A percentile compares a stretch with the other conserved stretches of the same genome.
These are phyloP conservation scores for Muricea muricata DNA, from an alignment of 92 coral and sea anemone genomes.

Conservation along the genomic window DNA sequence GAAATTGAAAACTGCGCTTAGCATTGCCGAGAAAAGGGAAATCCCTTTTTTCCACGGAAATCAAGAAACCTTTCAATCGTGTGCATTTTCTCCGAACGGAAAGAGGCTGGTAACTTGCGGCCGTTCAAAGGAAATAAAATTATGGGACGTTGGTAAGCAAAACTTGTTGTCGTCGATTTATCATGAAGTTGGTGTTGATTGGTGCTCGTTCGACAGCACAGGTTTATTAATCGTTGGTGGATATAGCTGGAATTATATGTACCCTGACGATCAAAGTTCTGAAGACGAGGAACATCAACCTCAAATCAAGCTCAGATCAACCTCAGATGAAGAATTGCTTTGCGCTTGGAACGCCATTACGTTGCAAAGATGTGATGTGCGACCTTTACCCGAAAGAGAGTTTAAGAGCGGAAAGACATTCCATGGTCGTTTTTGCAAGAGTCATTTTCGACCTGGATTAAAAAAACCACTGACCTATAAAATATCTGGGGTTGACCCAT, in stretches of 20 bases:
- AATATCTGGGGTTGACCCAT: neutral
- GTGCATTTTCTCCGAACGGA: constrained; percentile 10
- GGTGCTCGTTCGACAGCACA: neutral
- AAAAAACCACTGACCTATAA: neutral
- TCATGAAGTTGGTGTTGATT: neutral
- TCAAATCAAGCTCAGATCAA: too few species aligned
- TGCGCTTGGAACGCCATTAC: constrained; percentile 11
- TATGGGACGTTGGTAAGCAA: constrained; percentile 5
- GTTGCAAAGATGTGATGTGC: neutral
- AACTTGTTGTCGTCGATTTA: neutral
- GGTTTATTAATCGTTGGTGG: neutral
- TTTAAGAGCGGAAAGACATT: neutral
- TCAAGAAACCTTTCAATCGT: neutral
- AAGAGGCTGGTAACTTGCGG: neutral
- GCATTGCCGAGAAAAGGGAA: neutral
- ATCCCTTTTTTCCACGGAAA: neutral
- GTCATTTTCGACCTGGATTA: neutral
- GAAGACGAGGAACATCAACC: neutral
- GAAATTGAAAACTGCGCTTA: neutral
- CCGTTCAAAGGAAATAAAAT: neutral
- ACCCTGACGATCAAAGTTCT: too few species aligned
- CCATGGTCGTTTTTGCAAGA: neutral
- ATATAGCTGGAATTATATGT: too few species aligned
- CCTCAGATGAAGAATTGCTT: neutral
- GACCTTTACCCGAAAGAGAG: neutral